Conservation (phyloP, 1,140 invertebrate species). For the Amyelois transitella region DNA sequence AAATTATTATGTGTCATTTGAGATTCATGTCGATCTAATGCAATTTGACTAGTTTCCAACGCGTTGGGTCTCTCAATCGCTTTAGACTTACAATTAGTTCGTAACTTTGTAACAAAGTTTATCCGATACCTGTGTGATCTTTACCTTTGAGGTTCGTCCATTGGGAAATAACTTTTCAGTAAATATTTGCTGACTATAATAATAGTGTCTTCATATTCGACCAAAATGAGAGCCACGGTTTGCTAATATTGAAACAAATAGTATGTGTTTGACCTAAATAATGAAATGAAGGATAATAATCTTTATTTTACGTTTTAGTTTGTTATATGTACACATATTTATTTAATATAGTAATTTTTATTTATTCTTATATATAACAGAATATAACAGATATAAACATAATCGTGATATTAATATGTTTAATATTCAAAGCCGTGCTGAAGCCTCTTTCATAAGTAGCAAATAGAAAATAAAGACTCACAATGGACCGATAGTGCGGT, state of each 20-base stretch:
- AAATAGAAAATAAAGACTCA: constrained; percentile 24
- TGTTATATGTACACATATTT: no score
- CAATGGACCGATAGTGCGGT: constrained; percentile 35
- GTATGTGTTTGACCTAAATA: no score
- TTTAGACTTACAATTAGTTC: neutral
- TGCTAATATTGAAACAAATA: neutral
- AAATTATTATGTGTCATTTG: neutral
- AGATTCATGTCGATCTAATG: neutral
- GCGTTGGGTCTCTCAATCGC: neutral
- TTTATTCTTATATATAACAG: no score
- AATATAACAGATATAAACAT: no score
- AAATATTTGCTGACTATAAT: neutral
- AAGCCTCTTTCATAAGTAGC: constrained; percentile 12
- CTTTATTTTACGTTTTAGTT: no score
- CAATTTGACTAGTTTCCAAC: neutral
- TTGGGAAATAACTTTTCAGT: neutral
- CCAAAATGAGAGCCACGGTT: no score
- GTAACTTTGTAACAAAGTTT: neutral
- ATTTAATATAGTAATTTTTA: no score
- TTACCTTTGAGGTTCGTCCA: neutral
- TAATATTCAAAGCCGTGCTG: neutral
- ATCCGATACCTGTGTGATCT: neutral
- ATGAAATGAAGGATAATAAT: no score
- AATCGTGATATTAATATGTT: neutral
- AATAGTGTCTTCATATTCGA: neutral